Evolutionary conservation across 2,113 vertebrate genomes (phyloP).

Genomic region (Bostrychus sinensis): DNA sequence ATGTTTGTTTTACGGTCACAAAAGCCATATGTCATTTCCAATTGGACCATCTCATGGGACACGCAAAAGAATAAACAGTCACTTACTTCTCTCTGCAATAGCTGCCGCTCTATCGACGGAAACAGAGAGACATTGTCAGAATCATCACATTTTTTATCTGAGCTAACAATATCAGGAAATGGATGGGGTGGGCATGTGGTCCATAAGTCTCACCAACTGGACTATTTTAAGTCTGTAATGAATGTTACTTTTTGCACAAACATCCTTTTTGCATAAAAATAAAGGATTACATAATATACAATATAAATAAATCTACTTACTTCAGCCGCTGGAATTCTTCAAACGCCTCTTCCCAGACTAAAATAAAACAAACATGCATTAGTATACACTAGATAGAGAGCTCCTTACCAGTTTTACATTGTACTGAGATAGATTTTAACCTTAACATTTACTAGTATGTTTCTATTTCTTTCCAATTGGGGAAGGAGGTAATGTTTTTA

Average conservation of each 20-base stretch:
- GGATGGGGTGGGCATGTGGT: slow-evolving; percentile 29
- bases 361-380: slow-evolving; percentile 15
- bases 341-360: slow-evolving; percentile 93
- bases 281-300: slow-evolving; percentile 25
- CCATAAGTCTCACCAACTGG: slow-evolving; percentile 4
- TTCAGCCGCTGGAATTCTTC: slow-evolving; percentile 98
- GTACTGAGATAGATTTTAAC: too few species aligned
- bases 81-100: slow-evolving; percentile 98
- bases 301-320: slow-evolving; percentile 83
- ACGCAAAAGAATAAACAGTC: slow-evolving; percentile 44
- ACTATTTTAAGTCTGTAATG: slow-evolving; percentile 41
- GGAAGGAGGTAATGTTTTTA: too few species aligned
- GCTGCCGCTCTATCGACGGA: slow-evolving; percentile 88
- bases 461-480: too few species aligned
- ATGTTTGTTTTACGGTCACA: neutral
- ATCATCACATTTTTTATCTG: slow-evolving; percentile 31
- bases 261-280: slow-evolving; percentile 46
- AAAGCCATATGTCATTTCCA: slow-evolving; percentile 22
- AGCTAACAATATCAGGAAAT: slow-evolving; percentile 62
- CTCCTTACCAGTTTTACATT: too few species aligned
- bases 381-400: too few species aligned
- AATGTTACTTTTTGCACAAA: slow-evolving; percentile 31
- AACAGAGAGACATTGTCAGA: slow-evolving; percentile 60
- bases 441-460: too few species aligned
- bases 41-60: neutral